Conservation (phyloP, 2,797 vertebrate species). For the Myotis myotis region DNA sequence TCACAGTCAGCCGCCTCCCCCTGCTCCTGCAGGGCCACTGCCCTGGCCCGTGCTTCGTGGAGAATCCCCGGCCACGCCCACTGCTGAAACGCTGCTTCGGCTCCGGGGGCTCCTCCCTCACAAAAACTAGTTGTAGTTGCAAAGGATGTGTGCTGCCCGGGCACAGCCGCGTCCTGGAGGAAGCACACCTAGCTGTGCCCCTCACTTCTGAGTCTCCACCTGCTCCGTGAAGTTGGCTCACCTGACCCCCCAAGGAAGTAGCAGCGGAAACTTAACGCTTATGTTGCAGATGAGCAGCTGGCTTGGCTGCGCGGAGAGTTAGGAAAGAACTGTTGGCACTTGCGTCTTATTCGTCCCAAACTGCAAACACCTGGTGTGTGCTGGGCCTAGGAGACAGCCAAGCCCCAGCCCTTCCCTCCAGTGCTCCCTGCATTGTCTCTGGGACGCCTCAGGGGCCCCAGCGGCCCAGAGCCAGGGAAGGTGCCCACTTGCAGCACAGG, state of each 20-base stretch:
- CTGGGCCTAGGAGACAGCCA: too few species aligned
- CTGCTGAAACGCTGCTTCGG: neutral
- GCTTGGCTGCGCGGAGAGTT: accelerated
- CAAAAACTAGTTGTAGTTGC: neutral
- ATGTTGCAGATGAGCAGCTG: neutral
- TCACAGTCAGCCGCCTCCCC: neutral
- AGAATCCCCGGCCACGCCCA: neutral
- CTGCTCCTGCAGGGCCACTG: neutral
- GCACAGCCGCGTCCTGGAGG: neutral
- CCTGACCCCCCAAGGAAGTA: neutral
- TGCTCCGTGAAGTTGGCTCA: accelerated
- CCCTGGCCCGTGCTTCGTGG: neutral
- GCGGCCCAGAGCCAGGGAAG: neutral
- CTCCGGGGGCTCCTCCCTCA: neutral
- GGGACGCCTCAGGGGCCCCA: neutral
- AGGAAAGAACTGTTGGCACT: neutral
- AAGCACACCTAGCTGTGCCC: too few species aligned
- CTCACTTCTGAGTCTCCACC: neutral
- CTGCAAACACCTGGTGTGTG: too few species aligned
- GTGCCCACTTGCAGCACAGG: neutral
- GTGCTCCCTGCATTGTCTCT: neutral
- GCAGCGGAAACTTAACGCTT: neutral
- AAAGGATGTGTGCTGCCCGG: neutral
- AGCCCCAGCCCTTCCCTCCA: neutral
- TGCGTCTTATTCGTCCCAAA: neutral